These are phyloP conservation scores for Pyrrhosoma nymphula DNA, from an alignment of 2,888 invertebrate genomes.

Conservation along the genomic window DNA sequence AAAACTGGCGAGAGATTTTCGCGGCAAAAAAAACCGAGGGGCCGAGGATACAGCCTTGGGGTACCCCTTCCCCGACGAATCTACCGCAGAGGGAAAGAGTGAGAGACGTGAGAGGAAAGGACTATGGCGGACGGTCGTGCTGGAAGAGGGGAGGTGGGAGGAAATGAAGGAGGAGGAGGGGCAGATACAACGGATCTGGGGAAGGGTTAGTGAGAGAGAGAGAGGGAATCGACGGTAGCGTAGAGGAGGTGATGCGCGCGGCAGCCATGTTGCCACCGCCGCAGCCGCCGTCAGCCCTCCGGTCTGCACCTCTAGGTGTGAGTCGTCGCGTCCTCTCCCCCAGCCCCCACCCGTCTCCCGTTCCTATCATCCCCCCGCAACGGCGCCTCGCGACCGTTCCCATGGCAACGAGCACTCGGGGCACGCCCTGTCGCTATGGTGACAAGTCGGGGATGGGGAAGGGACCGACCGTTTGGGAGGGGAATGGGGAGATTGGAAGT, in stretches of 20 bases:
- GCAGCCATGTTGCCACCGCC: slow-evolving; percentile 54
- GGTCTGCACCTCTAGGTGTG: slow-evolving; percentile 62
- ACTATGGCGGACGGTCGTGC: neutral
- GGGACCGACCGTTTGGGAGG: too few species aligned
- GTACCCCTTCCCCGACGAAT: neutral
- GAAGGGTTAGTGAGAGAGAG: neutral
- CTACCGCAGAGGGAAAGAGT: neutral
- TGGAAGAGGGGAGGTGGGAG: neutral
- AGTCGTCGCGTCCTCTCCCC: slow-evolving; percentile 48
- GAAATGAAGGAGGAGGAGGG: neutral
- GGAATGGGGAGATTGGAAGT: neutral
- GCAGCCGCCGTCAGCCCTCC: slow-evolving; percentile 56
- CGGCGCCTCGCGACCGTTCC: slow-evolving; percentile 49
- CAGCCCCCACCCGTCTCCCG: neutral
- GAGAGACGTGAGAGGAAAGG: neutral
- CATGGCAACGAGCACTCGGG: slow-evolving; percentile 58
- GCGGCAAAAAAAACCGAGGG: neutral
- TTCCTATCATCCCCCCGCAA: neutral
- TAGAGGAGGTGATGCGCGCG: slow-evolving; percentile 36
- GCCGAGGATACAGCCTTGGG: neutral
- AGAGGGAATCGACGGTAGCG: slow-evolving; percentile 16
- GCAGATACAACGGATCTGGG: neutral
- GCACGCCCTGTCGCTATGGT: slow-evolving; percentile 60
- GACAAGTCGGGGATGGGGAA: slow-evolving; percentile 1
- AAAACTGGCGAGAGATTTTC: neutral